Evolutionary conservation across 2,797 vertebrate genomes (phyloP).

Genomic region (Myotis planiceps): DNA sequence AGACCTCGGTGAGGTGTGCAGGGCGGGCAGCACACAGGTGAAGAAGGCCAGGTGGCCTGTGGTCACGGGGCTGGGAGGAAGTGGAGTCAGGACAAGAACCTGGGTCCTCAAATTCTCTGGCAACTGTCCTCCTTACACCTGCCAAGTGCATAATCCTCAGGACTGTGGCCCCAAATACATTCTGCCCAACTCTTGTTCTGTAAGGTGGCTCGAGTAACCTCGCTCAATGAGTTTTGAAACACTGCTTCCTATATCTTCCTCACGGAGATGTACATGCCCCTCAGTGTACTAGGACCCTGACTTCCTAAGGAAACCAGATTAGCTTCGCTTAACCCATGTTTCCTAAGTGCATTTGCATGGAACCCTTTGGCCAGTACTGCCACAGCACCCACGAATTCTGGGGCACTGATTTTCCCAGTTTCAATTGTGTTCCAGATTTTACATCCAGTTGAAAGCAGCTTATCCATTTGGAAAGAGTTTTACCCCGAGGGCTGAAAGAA

Average conservation of each 20-base stretch:
- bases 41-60: neutral
- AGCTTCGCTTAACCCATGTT: neutral
- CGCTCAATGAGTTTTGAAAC: neutral
- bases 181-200: neutral
- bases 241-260: neutral
- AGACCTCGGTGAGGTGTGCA: fast-evolving
- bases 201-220: fast-evolving
- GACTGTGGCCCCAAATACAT: neutral
- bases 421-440: neutral
- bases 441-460: fast-evolving
- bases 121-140: neutral
- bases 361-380: neutral
- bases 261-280: neutral
- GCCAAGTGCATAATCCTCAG: neutral
- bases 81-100: neutral
- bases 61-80: neutral
- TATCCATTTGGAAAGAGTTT: neutral
- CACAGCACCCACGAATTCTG: neutral
- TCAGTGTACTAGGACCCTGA: neutral
- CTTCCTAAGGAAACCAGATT: neutral
- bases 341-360: neutral
- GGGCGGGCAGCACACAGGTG: fast-evolving
- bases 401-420: neutral
- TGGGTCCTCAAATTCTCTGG: neutral
- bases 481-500: neutral